Evolutionary conservation across 2,797 vertebrate species (phyloP).

Genomic region (Paramormyrops hopkinsi): DNA sequence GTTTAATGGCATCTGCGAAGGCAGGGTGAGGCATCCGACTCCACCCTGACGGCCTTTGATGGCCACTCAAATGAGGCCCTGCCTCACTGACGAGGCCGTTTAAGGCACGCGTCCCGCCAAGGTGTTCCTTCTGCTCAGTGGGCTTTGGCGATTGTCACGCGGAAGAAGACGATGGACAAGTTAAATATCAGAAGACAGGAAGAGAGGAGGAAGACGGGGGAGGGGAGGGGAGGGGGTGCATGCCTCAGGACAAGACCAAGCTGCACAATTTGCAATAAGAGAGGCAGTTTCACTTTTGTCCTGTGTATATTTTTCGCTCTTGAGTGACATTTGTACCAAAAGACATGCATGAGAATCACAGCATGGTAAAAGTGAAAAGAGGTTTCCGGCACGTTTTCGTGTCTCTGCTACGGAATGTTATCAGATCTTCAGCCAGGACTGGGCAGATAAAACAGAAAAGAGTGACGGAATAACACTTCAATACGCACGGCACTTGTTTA

Average conservation of each 20-base stretch:
- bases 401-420: background rate
- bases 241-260: background rate
- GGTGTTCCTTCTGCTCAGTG: conserved; percentile 73
- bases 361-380: background rate
- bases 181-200: conserved; percentile 19
- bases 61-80: conserved; percentile 43
- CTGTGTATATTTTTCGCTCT: background rate
- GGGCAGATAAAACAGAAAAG: background rate
- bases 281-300: background rate
- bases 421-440: background rate
- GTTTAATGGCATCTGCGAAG: conserved; percentile 66
- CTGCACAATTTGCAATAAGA: background rate
- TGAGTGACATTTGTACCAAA: background rate
- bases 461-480: background rate
- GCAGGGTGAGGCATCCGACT: conserved; percentile 28
- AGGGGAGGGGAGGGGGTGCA: no score
- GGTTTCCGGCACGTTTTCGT: background rate
- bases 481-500: background rate
- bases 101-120: conserved; percentile 41
- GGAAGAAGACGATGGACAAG: conserved; percentile 51
- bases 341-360: background rate
- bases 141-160: conserved; percentile 60
- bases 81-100: conserved; percentile 51
- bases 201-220: conserved; percentile 8
- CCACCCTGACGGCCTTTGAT: conserved; percentile 2